Percentiles rank a stretch among this genome's conserved stretches.
phyloP scores from a whole-genome alignment of 2,888 invertebrate species.

The Atrina japonica region DNA sequence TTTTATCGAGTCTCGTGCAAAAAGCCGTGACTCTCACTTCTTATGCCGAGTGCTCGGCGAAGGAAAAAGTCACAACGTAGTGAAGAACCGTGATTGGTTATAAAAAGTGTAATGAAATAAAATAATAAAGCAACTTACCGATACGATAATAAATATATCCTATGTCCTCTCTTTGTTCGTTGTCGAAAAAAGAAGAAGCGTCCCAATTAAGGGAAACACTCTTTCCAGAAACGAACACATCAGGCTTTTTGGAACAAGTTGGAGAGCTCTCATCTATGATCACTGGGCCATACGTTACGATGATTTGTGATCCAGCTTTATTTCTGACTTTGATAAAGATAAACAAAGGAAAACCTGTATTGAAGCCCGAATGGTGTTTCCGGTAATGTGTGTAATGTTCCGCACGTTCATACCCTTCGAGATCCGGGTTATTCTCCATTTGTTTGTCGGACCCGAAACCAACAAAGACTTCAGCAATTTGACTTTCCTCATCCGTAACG shows the following conservation, averaged over 20 bases:
- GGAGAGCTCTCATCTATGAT: conserved; percentile 58
- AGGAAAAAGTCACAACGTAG: too few relatives aligned
- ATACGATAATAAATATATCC: conserved; percentile 40
- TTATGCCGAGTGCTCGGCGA: too few relatives aligned
- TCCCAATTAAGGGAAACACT: conserved; percentile 48
- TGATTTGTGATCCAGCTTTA: conserved; percentile 48
- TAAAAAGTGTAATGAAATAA: too few relatives aligned
- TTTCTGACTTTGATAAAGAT: conserved; percentile 49
- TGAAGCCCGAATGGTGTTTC: conserved; percentile 45
- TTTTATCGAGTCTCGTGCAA: too few relatives aligned
- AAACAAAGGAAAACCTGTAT: conserved; percentile 42
- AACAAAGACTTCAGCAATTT: conserved; percentile 50
- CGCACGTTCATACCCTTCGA: conserved; percentile 46
- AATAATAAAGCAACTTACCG: conserved; percentile 28
- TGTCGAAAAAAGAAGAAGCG: conserved; percentile 44
- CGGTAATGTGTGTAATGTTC: conserved; percentile 36
- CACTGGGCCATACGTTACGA: conserved; percentile 49
- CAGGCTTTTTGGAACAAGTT: conserved; percentile 6
- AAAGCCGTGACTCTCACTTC: too few relatives aligned
- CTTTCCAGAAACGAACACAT: conserved; percentile 23
- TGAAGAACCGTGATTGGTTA: too few relatives aligned
- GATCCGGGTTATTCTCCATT: conserved; percentile 26
- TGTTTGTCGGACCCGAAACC: conserved; percentile 46
- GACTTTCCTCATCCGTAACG: conserved; percentile 45
- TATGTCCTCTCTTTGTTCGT: conserved; percentile 43